These are phyloP conservation scores for Heliconius congener DNA, from an alignment of 1,140 invertebrate genomes.

Conservation along the genomic window DNA sequence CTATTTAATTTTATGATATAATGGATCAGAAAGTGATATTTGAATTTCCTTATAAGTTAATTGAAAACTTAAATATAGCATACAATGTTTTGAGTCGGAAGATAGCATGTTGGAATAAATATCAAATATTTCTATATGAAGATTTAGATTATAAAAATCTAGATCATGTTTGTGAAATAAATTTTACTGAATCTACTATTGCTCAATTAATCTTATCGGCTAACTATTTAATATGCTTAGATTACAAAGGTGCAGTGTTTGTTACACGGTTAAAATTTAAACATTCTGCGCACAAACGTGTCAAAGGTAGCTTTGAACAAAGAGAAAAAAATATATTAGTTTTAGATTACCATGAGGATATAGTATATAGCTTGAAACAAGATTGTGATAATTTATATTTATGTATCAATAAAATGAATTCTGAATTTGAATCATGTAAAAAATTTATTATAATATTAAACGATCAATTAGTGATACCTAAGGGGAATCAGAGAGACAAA, in stretches of 20 bases:
- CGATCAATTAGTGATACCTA: background rate
- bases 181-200: conserved; percentile 52
- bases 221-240: conserved; percentile 60
- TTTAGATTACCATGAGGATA: conserved; percentile 36
- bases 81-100: conserved; percentile 44
- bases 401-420: conserved; percentile 47
- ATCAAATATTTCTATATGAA: conserved; percentile 64
- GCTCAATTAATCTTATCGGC: conserved; percentile 44
- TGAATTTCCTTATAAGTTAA: conserved; percentile 33
- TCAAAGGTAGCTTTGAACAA: conserved; percentile 50
- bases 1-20: background rate
- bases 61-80: conserved; percentile 51
- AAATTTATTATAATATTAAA: conserved; percentile 31
- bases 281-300: conserved; percentile 49
- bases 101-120: conserved; percentile 63
- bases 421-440: conserved; percentile 14
- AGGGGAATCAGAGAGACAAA: background rate
- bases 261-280: conserved; percentile 57
- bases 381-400: conserved; percentile 45
- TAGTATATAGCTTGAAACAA: conserved; percentile 49
- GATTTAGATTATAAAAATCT: conserved; percentile 45
- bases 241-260: conserved; percentile 52
- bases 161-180: conserved; percentile 29
- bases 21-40: conserved; percentile 15
- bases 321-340: conserved; percentile 43